Evolutionary conservation across 2,888 invertebrate genomes (phyloP), one percentile per base, ranked within the genome.

Genomic region (Luperina nickerlii): DNA sequence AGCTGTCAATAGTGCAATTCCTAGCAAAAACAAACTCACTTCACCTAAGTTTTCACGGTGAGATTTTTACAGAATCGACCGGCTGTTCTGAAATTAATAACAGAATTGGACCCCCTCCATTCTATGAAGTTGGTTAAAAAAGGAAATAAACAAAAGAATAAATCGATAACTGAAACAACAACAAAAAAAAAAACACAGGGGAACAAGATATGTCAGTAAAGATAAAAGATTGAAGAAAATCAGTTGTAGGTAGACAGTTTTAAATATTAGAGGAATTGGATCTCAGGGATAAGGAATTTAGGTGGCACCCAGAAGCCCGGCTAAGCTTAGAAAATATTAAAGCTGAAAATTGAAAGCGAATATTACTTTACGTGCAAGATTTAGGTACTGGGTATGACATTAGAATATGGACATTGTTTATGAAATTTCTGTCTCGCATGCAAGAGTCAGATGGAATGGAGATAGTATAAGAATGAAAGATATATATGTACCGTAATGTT

Each of bases 241-340:
- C 32, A 70, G 60, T 57, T 42, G 20, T 13, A 60, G 51, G 45
- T 65, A 42, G 27, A 32, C 18, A 27, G 8, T 51, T 60, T 69
- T 42, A 54, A 13, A 2, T 48, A 42, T 51, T 42, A 65, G 74
- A 79, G 85, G 73, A 83, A 82, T 65, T 78, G 79, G 84, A 82
- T 75, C 82, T 24, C 71, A 51, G 85, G 79, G 79, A 79, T 69
- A 78, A 38, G 83, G 79, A 85, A 82, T 74, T 79, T 78, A 76
- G 68, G 65, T 77, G 89, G 90, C 89, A 82, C 79, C 89, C 91
- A 91, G 91, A 90, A 91, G 92, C 93, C 87, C 65, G 54, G 92
- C 90, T 13, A 91, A 92, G 91, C 92, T 38, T 70, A 86, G 90
- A 90, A 84, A 77, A 89, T 90, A 90, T 90, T 90, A 90, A 87